A percentile compares a stretch with the other conserved stretches of the same genome.
Evolutionary conservation across 2,797 vertebrate genomes (phyloP).

Genomic region (Chiroxiphia lanceolata): DNA sequence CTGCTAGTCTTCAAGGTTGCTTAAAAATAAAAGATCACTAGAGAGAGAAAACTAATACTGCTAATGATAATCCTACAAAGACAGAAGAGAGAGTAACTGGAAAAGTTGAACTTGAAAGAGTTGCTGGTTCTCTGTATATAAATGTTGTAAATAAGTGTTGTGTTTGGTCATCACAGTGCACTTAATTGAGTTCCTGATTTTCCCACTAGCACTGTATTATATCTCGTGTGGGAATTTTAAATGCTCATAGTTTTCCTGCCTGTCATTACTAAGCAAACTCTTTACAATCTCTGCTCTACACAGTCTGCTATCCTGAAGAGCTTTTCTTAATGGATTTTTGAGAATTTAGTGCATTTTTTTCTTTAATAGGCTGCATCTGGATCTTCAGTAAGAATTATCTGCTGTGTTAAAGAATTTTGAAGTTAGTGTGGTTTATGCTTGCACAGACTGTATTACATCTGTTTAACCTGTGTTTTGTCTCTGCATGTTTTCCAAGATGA

Average conservation of each 20-base stretch:
- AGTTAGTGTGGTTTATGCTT: not conserved
- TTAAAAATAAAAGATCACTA: not conserved
- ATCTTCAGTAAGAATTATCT: not conserved
- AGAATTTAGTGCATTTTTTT: not conserved
- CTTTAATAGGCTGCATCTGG: not conserved
- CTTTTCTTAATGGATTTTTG: not conserved
- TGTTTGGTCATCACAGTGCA: not conserved
- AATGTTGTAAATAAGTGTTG: not conserved
- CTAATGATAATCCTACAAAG: not conserved
- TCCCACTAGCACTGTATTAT: not conserved
- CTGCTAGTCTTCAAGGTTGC: not conserved
- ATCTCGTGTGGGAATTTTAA: not conserved
- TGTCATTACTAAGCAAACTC: not conserved
- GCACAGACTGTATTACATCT: not conserved
- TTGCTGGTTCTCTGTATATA: not conserved
- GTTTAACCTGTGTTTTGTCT: not conserved
- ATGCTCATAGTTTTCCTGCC: not conserved
- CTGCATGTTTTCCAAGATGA: conserved; percentile 84
- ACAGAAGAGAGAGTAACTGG: not conserved
- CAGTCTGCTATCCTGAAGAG: not conserved
- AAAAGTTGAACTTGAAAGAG: too few relatives aligned
- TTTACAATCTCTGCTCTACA: not conserved
- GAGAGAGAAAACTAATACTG: not conserved
- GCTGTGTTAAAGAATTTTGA: not conserved
- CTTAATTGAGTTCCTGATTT: not conserved